A percentile compares a stretch with the other conserved stretches of the same genome.
Conservation (phyloP, 30 jellyfish, hydroid and myxozoan species). For the Pelagia noctiluca region DNA sequence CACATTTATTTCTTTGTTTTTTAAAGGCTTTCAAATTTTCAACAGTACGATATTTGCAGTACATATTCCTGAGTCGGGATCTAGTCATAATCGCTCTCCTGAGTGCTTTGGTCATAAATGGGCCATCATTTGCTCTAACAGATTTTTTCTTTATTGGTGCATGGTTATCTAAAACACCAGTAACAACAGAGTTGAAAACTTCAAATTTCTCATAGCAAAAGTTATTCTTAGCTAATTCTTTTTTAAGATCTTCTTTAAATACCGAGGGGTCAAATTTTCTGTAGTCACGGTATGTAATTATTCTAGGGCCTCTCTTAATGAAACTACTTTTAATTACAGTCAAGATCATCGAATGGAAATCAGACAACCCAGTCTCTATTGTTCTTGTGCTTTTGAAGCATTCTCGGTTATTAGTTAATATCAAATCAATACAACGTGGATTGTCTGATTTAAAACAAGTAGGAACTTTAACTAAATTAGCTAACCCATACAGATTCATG, state of each 20-base stretch:
- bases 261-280: conserved; percentile 39
- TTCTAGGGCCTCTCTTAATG: not conserved
- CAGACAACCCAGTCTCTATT: conserved; percentile 22
- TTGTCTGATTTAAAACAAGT: conserved; percentile 1
- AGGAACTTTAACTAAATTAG: conserved; percentile 28
- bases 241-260: conserved; percentile 44
- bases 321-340: conserved; percentile 27
- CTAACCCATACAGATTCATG: conserved; percentile 52
- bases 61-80: too few relatives aligned
- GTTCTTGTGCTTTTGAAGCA: conserved; percentile 14
- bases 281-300: conserved; percentile 19
- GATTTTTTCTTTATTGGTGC: conserved; percentile 2
- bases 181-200: not conserved
- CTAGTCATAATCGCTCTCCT: too few relatives aligned
- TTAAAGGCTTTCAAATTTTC: conserved; percentile 5
- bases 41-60: too few relatives aligned
- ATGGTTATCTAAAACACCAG: not conserved
- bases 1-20: too few relatives aligned
- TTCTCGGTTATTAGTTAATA: conserved; percentile 7
- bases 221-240: conserved; percentile 7
- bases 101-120: too few relatives aligned
- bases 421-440: conserved; percentile 19
- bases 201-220: conserved; percentile 3
- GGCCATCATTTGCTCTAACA: too few relatives aligned
- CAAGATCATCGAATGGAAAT: conserved; percentile 26